Evolutionary conservation across 2,797 vertebrate species (phyloP).

Genomic region (Thunnus albacares): DNA sequence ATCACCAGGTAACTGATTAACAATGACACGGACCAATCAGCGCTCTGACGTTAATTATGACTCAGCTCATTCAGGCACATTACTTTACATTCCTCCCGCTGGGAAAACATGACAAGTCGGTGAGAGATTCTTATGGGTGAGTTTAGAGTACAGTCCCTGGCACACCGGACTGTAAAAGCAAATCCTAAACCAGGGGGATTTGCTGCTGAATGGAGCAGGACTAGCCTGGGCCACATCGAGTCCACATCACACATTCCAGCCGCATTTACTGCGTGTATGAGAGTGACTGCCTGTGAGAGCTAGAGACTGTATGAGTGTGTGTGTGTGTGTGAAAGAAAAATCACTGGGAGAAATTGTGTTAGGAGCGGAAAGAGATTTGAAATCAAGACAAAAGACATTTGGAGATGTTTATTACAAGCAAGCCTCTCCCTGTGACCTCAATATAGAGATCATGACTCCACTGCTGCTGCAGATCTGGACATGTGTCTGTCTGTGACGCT

Average conservation of each 20-base stretch:
- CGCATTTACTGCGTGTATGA: conserved; percentile 61
- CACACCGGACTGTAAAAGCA: conserved; percentile 68
- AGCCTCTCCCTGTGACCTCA: conserved; percentile 59
- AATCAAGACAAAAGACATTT: conserved; percentile 43
- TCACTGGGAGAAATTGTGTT: background rate
- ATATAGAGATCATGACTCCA: conserved; percentile 46
- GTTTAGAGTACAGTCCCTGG: conserved; percentile 59
- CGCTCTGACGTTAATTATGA: conserved; percentile 71
- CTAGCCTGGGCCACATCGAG: conserved; percentile 60
- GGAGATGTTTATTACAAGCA: conserved; percentile 39
- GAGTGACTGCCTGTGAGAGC: conserved; percentile 43
- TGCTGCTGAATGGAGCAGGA: conserved; percentile 74
- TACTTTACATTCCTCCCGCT: conserved; percentile 61
- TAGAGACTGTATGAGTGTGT: too few species aligned
- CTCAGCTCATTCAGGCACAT: conserved; percentile 62
- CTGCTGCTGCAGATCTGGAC: conserved; percentile 66
- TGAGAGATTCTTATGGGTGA: conserved; percentile 70
- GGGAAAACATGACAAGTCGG: conserved; percentile 68
- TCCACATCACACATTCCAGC: conserved; percentile 78
- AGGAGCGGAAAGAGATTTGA: conserved; percentile 26
- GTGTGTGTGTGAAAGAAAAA: background rate
- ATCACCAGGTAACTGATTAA: conserved; percentile 46
- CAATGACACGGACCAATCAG: conserved; percentile 43
- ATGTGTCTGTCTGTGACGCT: conserved; percentile 43
- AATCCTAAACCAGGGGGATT: conserved; percentile 76